A percentile compares a stretch with the other conserved stretches of the same genome.
phyloP scores from a whole-genome alignment of 2,888 invertebrate species.

The Cheilosia variabilis region DNA sequence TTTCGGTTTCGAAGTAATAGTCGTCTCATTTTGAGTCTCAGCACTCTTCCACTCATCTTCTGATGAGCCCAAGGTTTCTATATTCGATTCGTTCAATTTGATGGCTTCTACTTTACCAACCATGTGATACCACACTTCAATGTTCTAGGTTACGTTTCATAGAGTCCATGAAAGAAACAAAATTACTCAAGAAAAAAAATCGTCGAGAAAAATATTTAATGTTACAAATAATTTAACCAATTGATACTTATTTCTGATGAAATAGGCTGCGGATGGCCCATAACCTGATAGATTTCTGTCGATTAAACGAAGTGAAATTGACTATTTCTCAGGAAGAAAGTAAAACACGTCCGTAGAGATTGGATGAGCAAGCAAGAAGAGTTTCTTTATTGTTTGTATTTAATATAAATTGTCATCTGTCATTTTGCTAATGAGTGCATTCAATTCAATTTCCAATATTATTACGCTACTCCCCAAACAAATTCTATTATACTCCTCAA shows the following conservation, averaged over 20 bases:
- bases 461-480: too few relatives aligned
- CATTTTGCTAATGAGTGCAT: too few relatives aligned
- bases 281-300: conserved; percentile 30
- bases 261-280: too few relatives aligned
- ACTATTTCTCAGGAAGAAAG: not conserved
- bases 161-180: not conserved
- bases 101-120: not conserved
- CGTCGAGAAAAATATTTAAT: conserved; percentile 7
- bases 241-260: too few relatives aligned
- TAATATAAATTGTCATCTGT: too few relatives aligned
- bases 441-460: too few relatives aligned
- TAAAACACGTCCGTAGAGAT: not conserved
- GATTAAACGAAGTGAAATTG: not conserved
- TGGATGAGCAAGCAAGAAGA: not conserved
- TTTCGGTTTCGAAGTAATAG: conserved; percentile 39
- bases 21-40: conserved; percentile 25
- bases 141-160: not conserved
- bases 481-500: too few relatives aligned
- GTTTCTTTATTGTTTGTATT: too few relatives aligned
- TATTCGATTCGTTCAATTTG: not conserved
- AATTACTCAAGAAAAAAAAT: conserved; percentile 5
- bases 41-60: not conserved
- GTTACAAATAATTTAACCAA: conserved; percentile 6
- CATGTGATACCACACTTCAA: not conserved
- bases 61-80: not conserved